These are phyloP conservation scores for Parotocinclus haroldoi DNA, from an alignment of 2,797 vertebrate species.

Conservation along the genomic window DNA sequence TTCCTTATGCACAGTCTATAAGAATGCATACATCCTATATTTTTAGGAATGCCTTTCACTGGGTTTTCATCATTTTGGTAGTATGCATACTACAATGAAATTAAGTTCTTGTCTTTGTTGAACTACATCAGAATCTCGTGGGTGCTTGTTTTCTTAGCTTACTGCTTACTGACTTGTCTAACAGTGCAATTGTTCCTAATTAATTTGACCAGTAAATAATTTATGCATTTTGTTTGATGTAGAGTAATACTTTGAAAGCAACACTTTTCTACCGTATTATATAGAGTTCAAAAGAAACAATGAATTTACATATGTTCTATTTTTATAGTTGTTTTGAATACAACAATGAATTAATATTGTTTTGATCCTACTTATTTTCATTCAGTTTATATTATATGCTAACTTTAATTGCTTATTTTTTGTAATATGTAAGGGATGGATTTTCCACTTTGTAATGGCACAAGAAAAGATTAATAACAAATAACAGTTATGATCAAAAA, in stretches of 20 bases:
- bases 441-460: conserved; percentile 73
- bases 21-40: neutral
- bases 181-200: conserved; percentile 76
- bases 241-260: conserved; percentile 72
- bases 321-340: conserved; percentile 75
- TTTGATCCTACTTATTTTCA: conserved; percentile 59
- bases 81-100: conserved; percentile 37
- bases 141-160: conserved; percentile 62
- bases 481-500: conserved; percentile 78
- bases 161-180: conserved; percentile 74
- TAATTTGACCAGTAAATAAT: conserved; percentile 70
- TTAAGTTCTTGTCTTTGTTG: conserved; percentile 50
- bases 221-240: conserved; percentile 72
- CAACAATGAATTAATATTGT: conserved; percentile 75
- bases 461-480: conserved; percentile 75
- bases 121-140: conserved; percentile 53
- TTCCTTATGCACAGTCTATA: neutral
- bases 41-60: conserved; percentile 24
- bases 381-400: conserved; percentile 60
- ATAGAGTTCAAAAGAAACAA: conserved; percentile 76
- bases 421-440: conserved; percentile 60
- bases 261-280: conserved; percentile 64
- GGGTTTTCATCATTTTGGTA: neutral
- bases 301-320: conserved; percentile 74
- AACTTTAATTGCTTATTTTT: conserved; percentile 70